A percentile compares a stretch with the other conserved stretches of the same genome.
phyloP scores from a whole-genome alignment of 2,797 vertebrate genomes.

The Bovichtus diacanthus region DNA sequence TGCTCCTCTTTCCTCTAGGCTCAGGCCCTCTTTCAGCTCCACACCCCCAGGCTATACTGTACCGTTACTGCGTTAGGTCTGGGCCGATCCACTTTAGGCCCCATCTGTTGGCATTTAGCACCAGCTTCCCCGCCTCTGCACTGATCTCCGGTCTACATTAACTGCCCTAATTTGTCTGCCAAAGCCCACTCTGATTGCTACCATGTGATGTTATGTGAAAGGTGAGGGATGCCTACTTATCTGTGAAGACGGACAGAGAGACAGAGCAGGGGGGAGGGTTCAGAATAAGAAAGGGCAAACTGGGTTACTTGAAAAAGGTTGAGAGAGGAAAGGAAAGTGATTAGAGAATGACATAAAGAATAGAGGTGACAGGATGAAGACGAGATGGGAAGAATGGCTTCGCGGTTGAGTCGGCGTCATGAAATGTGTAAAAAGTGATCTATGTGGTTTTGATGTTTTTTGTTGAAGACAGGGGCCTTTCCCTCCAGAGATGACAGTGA shows the following conservation, averaged over 20 bases:
- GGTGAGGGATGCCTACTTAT: conserved; percentile 83
- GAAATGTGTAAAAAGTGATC: conserved; percentile 28
- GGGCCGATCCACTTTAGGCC: conserved; percentile 56
- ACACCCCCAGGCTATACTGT: conserved; percentile 61
- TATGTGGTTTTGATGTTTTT: conserved; percentile 45
- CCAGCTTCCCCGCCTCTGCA: conserved; percentile 76
- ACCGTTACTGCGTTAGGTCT: conserved; percentile 37
- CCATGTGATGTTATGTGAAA: conserved; percentile 83
- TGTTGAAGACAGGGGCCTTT: conserved; percentile 19
- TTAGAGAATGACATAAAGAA: conserved; percentile 43
- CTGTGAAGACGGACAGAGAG: conserved; percentile 68
- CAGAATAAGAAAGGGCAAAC: conserved; percentile 18
- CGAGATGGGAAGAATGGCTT: neutral
- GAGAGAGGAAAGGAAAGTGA: conserved; percentile 58
- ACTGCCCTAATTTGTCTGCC: conserved; percentile 86
- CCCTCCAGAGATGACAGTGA: conserved; percentile 40
- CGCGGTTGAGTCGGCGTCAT: neutral
- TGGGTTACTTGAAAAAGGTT: conserved; percentile 18
- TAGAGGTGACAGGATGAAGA: conserved; percentile 39
- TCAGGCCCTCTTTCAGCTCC: conserved; percentile 40
- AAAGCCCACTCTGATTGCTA: conserved; percentile 83
- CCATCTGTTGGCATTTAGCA: conserved; percentile 86
- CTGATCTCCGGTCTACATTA: conserved; percentile 84
- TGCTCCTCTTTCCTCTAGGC: conserved; percentile 44
- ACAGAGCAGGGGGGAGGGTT: conserved; percentile 10